A percentile compares a stretch with the other conserved stretches of the same genome.
phyloP scores from a whole-genome alignment of 2,797 vertebrate genomes.

The Arrhamphus sclerolepis region DNA sequence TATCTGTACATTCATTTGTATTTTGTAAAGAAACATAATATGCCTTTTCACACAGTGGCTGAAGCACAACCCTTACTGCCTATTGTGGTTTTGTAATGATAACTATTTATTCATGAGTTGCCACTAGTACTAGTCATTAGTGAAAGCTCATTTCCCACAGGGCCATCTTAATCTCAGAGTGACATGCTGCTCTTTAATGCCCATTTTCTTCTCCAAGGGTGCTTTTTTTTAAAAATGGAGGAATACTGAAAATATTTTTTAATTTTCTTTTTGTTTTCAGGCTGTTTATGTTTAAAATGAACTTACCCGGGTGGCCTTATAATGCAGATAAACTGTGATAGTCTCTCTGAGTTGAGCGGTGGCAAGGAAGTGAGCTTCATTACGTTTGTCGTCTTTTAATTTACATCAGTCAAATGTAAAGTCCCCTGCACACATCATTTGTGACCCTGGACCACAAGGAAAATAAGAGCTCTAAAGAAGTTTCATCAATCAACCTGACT shows the following conservation, averaged over 20 bases:
- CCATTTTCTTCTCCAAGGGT: conserved; percentile 16
- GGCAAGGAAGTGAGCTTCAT: conserved; percentile 14
- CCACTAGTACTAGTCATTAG: conserved; percentile 36
- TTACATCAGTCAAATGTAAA: neutral
- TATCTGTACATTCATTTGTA: neutral
- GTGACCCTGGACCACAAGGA: conserved; percentile 20
- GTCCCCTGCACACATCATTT: conserved; percentile 1
- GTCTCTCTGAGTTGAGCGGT: conserved; percentile 12
- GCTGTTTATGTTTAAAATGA: conserved; percentile 11
- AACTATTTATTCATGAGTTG: conserved; percentile 33
- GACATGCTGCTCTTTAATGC: conserved; percentile 33
- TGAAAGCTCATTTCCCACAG: conserved; percentile 41
- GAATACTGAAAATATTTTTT: conserved; percentile 7
- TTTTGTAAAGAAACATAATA: neutral
- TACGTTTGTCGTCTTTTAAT: conserved; percentile 20
- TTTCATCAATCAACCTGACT: conserved; percentile 41
- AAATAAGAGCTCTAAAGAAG: conserved; percentile 38
- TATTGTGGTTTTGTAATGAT: conserved; percentile 14
- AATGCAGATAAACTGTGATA: conserved; percentile 12
- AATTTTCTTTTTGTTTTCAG: conserved; percentile 32
- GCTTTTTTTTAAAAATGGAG: conserved; percentile 21
- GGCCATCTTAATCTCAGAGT: conserved; percentile 40
- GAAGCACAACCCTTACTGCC: conserved; percentile 4
- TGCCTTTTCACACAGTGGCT: neutral
- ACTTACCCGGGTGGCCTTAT: conserved; percentile 1